These are phyloP conservation scores for Apis cerana DNA, from an alignment of 1,140 invertebrate species.

Conservation along the genomic window DNA sequence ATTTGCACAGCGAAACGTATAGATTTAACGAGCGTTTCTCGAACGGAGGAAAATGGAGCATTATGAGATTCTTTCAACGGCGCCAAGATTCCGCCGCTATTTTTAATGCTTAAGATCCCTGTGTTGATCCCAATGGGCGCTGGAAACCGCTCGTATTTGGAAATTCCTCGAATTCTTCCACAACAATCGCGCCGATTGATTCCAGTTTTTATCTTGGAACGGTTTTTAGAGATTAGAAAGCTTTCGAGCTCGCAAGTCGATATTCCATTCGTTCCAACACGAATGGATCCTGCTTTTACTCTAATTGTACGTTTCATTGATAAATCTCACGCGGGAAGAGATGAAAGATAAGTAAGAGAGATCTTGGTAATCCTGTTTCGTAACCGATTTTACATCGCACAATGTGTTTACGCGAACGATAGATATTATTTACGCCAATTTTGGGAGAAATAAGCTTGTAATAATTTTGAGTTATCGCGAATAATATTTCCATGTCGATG, in stretches of 20 bases:
- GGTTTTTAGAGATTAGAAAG: neutral
- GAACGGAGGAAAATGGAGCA: slow-evolving; percentile 1
- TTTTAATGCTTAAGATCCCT: slow-evolving; percentile 10
- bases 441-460: slow-evolving; percentile 41
- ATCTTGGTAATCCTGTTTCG: slow-evolving; percentile 27
- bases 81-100: slow-evolving; percentile 42
- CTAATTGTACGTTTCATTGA: slow-evolving; percentile 27
- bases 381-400: slow-evolving; percentile 24
- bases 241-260: neutral
- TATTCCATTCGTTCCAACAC: no score
- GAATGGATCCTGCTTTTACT: neutral
- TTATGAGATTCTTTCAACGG: slow-evolving; percentile 16
- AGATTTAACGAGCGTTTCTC: neutral
- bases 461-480: slow-evolving; percentile 17
- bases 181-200: neutral
- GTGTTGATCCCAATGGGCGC: neutral
- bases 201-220: neutral
- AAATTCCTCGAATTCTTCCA: slow-evolving; percentile 25
- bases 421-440: slow-evolving; percentile 53
- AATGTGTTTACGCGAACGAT: slow-evolving; percentile 45
- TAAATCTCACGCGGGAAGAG: slow-evolving; percentile 6
- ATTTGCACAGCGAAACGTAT: neutral
- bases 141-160: slow-evolving; percentile 13
- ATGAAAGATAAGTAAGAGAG: slow-evolving; percentile 24
- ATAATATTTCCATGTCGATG: neutral